Base-by-base conservation (phyloP, 2,888 invertebrate species). In the Diaprepes abbreviatus region DNA sequence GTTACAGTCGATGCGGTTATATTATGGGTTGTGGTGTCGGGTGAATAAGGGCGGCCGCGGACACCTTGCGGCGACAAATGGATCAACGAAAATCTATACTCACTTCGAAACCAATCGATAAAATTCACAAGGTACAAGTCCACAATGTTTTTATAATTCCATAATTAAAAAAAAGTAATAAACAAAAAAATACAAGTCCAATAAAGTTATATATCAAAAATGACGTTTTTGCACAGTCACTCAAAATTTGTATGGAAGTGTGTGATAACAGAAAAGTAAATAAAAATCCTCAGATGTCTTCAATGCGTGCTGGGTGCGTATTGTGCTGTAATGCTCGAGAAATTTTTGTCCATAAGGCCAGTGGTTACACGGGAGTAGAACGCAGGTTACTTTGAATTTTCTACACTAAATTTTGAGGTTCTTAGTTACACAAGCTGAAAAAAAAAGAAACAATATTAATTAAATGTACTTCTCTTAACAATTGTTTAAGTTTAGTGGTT, bases 291-390 rank as follows among this genome's bases (percentile, higher is more conserved):
- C 92, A 92, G 92, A 92, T 92, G 92, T 92, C 92, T 90, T 92
- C 92, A 92, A 92, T 92, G 92, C 91, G 91, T 91, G 92, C 92
- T 92, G 92, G 89, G 89, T 91, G 89, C 89, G 89, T 88, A 87
- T 91, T 88, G 88, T 88, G 83, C 83, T 83, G 86, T 58, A 43
- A 67, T 72, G 66, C 69, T 69, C 66, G 54, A 62, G 57, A 71
- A 21, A 68, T 64, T 57, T 67, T 66, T 69, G 72, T 73, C 70
- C 66, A 79, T 80, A 80, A 82, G 82, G 83, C 83, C 83, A 83
- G 83, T 83, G 78, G 83, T 83, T 84, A 78, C 80, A 80, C 83
- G 80, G 81, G 81, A 79, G 75, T 80, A 80, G 81, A 73, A 71
- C 65, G 52, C 66, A 73, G 82, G 83, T 85, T 85, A 85, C 85